phyloP scores from a whole-genome alignment of 2,797 vertebrate genomes.

The Micropoecilia bifurca region DNA sequence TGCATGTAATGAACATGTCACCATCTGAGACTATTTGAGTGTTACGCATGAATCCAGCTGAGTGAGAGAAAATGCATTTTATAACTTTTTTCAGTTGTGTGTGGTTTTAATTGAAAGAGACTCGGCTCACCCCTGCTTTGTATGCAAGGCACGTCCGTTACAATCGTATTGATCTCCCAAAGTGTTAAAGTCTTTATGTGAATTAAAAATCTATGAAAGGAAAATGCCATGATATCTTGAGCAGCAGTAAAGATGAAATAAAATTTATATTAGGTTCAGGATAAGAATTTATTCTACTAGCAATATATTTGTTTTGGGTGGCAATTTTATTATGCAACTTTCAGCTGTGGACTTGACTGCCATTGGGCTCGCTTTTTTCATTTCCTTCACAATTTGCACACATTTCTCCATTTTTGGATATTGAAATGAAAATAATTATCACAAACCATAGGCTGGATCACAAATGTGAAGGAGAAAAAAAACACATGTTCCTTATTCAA shows the following conservation, averaged over 20 bases:
- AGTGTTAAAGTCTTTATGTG: neutral
- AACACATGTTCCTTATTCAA: neutral
- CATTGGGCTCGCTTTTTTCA: neutral
- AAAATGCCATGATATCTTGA: neutral
- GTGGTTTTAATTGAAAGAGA: neutral
- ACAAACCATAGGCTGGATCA: neutral
- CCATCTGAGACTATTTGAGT: neutral
- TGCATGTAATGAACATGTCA: slow-evolving; percentile 13
- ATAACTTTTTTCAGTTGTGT: neutral
- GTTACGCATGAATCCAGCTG: slow-evolving; percentile 11
- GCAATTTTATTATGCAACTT: neutral
- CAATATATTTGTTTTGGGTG: neutral
- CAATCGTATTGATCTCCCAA: neutral
- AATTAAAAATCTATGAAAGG: neutral
- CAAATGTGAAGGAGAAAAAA: neutral
- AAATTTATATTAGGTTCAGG: neutral
- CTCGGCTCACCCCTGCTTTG: neutral
- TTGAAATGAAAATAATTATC: neutral
- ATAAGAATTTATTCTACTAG: neutral
- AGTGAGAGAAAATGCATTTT: neutral
- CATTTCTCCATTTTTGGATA: neutral
- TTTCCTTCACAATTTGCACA: neutral
- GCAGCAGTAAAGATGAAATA: neutral
- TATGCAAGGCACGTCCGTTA: neutral
- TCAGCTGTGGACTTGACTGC: neutral